A percentile compares a stretch with the other conserved stretches of the same genome.
phyloP scores from a whole-genome alignment of 2,113 vertebrate species.

The Bos indicus region DNA sequence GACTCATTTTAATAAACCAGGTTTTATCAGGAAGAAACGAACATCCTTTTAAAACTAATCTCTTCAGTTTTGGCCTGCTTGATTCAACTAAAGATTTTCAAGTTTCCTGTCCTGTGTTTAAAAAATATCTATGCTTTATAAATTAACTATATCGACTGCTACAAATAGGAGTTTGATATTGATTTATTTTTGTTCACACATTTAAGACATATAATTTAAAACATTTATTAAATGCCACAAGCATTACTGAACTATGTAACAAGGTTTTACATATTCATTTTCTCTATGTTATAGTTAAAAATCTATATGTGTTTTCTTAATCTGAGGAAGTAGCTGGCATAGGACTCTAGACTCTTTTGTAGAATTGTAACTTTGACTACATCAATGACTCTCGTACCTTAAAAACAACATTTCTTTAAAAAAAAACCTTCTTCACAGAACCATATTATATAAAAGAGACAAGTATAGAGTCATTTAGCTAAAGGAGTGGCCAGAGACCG shows the following conservation, averaged over 20 bases:
- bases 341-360: not conserved
- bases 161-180: not conserved
- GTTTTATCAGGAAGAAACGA: not conserved
- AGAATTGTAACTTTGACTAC: not conserved
- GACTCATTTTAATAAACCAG: not conserved
- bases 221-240: not conserved
- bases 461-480: not conserved
- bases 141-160: not conserved
- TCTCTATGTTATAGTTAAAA: not conserved
- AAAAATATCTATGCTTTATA: not conserved
- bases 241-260: not conserved
- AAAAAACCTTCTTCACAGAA: not conserved
- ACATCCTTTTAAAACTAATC: not conserved
- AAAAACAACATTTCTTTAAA: not conserved
- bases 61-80: not conserved
- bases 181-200: not conserved
- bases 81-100: not conserved
- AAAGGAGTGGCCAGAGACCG: not conserved
- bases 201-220: not conserved
- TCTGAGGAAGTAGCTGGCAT: not conserved
- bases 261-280: not conserved
- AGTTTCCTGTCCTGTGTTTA: not conserved
- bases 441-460: not conserved
- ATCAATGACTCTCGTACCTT: not conserved
- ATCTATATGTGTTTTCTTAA: not conserved